These are phyloP conservation scores for Macrotis lagotis DNA, from an alignment of 2,113 vertebrate genomes.

Conservation along the genomic window DNA sequence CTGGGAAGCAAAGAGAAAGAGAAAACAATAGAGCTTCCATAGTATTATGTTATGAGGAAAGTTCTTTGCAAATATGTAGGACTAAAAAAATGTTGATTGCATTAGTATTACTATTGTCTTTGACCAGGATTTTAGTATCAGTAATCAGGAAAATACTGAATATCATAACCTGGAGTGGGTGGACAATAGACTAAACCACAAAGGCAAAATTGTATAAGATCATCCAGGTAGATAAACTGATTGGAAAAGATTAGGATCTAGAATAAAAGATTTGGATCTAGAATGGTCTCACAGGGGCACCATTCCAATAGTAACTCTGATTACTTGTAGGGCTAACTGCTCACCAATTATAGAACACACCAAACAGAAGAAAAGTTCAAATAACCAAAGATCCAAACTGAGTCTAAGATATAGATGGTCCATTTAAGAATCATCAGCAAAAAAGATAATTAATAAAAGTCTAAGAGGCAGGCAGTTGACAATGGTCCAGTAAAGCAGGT, in stretches of 20 bases:
- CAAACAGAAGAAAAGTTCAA: background rate
- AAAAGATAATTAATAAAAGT: background rate
- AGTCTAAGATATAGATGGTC: background rate
- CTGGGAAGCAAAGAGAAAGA: background rate
- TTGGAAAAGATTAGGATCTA: background rate
- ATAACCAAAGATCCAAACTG: background rate
- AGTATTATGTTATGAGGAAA: background rate
- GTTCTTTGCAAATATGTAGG: background rate
- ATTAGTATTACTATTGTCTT: background rate
- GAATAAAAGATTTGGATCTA: background rate
- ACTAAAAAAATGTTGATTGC: background rate
- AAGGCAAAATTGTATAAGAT: background rate
- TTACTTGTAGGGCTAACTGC: background rate
- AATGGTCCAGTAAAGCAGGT: background rate
- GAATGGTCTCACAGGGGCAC: background rate
- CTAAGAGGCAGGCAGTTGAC: background rate
- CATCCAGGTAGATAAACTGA: background rate
- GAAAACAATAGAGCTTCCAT: background rate
- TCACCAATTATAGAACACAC: background rate
- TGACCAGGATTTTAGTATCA: background rate
- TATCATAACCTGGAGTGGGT: background rate
- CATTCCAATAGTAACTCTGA: background rate
- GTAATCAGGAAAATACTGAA: background rate
- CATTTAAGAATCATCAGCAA: background rate
- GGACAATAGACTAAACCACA: background rate